Evolutionary conservation across 2,888 invertebrate genomes (phyloP).

Genomic region (Andrena flavipes): DNA sequence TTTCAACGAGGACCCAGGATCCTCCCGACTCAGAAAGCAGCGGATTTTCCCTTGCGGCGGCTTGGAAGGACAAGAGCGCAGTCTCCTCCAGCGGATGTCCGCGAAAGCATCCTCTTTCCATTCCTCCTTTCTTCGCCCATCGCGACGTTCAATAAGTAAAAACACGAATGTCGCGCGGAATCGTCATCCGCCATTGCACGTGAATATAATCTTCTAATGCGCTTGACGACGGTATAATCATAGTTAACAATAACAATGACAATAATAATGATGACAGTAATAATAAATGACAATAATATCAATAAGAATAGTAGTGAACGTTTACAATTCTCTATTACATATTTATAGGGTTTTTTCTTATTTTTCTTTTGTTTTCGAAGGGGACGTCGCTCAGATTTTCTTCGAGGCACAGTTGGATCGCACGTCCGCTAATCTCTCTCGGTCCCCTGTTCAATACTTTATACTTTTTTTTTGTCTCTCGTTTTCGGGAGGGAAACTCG

Average conservation of each 20-base stretch:
- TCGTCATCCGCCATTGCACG: slow-evolving; percentile 50
- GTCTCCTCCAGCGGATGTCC: slow-evolving; percentile 5
- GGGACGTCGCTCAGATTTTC: slow-evolving; percentile 64
- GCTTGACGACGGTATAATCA: slow-evolving; percentile 45
- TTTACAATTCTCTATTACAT: slow-evolving; percentile 65
- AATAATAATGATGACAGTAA: slow-evolving; percentile 66
- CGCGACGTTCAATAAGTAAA: slow-evolving; percentile 60
- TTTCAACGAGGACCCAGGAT: background rate
- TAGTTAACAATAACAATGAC: slow-evolving; percentile 65
- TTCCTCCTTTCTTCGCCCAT: slow-evolving; percentile 10
- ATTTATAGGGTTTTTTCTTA: slow-evolving; percentile 33
- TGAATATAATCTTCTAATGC: slow-evolving; percentile 55
- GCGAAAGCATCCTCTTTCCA: background rate
- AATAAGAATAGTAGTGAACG: slow-evolving; percentile 65
- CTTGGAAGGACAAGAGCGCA: background rate
- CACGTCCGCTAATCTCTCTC: slow-evolving; percentile 46
- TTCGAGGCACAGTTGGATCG: slow-evolving; percentile 65
- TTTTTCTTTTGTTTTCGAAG: slow-evolving; percentile 49
- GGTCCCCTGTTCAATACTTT: no score
- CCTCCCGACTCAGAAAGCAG: background rate
- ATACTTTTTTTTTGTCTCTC: background rate
- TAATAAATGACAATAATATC: slow-evolving; percentile 64
- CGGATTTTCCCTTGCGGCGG: background rate
- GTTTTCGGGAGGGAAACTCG: slow-evolving; percentile 13
- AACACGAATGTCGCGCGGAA: slow-evolving; percentile 60